Base-by-base conservation (phyloP, 2,113 vertebrate genomes). In the Otis tarda region DNA sequence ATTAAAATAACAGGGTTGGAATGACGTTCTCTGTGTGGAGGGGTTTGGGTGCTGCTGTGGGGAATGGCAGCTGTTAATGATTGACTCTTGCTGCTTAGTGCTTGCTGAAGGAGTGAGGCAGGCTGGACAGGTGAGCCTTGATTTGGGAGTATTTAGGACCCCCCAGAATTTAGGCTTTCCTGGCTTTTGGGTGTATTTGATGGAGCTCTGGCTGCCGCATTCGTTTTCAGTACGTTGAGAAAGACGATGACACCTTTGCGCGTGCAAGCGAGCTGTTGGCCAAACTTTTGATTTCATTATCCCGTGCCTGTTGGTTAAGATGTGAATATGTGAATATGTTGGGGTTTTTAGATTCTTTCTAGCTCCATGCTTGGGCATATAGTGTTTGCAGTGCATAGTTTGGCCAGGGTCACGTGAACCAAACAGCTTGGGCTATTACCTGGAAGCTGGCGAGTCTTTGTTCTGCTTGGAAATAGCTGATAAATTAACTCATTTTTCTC, bases 361-460 rank as follows among this genome's bases (percentile, higher is more conserved):
- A 5, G 87, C 83, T 68, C 64, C 8, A 9, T 68, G 59, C 80
- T 65, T 30, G 64, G 78, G 37, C 57, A 56, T 68, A 47, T 69
- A 37, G 64, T 81, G 68, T 94, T 81, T 94, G 56, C 88, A 81
- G 55, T 75, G 92, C 70, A 56, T 68, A 87, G 87, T 63, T 92
- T 93, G 82, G 63, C 52, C 35, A 25, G 49, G 93, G 83, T 74
- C 82, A 94, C 55, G 83, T 94, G 88, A 96, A 63, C 56, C 80
- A 73, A 96, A 95, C 76, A 86, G 88, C 61, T 89, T 81, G 31
- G 83, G 78, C 67, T 95, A 55, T 94, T 96, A 95, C 91, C 73
- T 97, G 77, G 76, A 97, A 93, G 89, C 79, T 94, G 89, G 59
- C 50, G 31, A 93, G 81, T 80, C 89, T 81, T 97, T 97, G 45